Conservation (phyloP, 2,888 invertebrate species). For the Pelosia muscerda region DNA sequence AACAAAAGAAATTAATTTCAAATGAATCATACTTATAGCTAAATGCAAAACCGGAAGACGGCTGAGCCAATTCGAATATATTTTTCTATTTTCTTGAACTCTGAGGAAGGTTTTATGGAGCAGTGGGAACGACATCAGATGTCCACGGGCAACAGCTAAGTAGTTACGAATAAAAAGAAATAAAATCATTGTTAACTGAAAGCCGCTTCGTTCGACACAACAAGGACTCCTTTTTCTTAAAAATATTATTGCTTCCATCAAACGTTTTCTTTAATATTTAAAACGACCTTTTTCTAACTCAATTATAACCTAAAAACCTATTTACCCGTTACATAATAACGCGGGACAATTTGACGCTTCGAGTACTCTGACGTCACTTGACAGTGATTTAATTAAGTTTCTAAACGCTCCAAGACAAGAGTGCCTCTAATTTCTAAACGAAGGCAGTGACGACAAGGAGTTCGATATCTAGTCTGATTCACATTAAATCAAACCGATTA, state of each 20-base stretch:
- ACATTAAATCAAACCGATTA: conserved; percentile 22
- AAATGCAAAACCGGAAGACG: too few relatives aligned
- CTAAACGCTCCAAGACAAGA: conserved; percentile 59
- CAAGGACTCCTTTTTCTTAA: neutral
- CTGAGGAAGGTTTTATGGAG: too few relatives aligned
- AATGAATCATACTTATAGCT: too few relatives aligned
- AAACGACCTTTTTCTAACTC: conserved; percentile 24
- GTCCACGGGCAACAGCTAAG: too few relatives aligned
- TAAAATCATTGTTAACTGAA: too few relatives aligned
- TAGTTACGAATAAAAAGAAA: too few relatives aligned
- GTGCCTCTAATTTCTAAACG: conserved; percentile 38
- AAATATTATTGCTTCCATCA: neutral
- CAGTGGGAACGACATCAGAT: too few relatives aligned
- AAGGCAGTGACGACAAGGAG: conserved; percentile 45
- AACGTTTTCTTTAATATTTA: conserved; percentile 1
- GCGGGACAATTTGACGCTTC: conserved; percentile 70
- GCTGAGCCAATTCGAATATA: too few relatives aligned
- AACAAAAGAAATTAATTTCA: too few relatives aligned
- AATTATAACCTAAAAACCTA: conserved; percentile 36
- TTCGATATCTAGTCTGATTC: conserved; percentile 32
- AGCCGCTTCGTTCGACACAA: too few relatives aligned
- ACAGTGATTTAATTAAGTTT: conserved; percentile 80
- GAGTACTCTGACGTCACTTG: conserved; percentile 61
- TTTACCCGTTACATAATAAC: conserved; percentile 60
- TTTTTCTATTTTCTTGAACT: too few relatives aligned